Conservation (phyloP, 1,140 invertebrate genomes). For the Doryteuthis pealeii region DNA sequence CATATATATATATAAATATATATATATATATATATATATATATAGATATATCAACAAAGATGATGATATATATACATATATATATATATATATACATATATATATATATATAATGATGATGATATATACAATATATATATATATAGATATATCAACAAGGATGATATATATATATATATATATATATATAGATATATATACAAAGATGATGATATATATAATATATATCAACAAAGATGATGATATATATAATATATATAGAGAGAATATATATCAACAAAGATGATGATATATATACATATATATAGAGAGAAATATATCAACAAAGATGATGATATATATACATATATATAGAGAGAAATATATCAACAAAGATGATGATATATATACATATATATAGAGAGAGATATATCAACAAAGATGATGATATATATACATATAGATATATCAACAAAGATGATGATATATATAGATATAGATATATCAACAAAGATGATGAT, state of each 20-base stretch:
- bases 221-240: no score
- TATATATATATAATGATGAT: not conserved
- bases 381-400: not conserved
- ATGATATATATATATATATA: not conserved
- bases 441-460: not conserved
- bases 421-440: not conserved
- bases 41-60: not conserved
- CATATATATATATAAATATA: not conserved
- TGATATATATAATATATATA: no score
- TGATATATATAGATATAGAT: not conserved
- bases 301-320: no score
- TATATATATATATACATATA: not conserved
- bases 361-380: no score
- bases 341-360: no score
- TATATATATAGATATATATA: not conserved
- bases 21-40: constrained; percentile 4
- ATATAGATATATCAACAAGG: not conserved
- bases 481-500: no score
- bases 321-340: no score
- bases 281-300: no score
- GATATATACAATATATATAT: constrained; percentile 1
- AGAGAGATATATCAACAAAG: not conserved
- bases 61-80: not conserved
- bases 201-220: no score
- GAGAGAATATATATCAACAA: not conserved